phyloP scores from a whole-genome alignment of 2,113 vertebrate genomes.

The Phocoena phocoena region DNA sequence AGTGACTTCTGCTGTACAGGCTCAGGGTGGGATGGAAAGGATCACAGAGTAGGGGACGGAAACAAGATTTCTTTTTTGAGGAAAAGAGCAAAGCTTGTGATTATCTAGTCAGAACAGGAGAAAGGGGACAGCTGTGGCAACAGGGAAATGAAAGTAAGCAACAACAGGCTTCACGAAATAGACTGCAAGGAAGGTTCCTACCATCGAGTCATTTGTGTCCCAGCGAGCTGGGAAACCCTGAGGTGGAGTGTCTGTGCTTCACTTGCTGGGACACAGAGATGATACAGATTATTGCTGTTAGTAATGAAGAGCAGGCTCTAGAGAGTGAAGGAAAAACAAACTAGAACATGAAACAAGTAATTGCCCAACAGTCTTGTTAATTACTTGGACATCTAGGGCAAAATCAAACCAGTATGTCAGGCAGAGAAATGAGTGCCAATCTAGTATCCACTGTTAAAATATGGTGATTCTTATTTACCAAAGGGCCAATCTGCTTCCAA shows the following conservation, averaged over 20 bases:
- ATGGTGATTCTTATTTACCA: not conserved
- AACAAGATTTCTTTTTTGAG: not conserved
- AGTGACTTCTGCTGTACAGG: not conserved
- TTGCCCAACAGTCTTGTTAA: not conserved
- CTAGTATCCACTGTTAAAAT: not conserved
- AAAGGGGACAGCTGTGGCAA: not conserved
- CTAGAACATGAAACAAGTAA: not conserved
- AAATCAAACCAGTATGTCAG: not conserved
- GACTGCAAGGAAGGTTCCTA: not conserved
- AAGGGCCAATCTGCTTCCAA: not conserved
- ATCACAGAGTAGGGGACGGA: not conserved
- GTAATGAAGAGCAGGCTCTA: not conserved
- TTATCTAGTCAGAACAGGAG: not conserved
- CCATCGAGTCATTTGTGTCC: not conserved
- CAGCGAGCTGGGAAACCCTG: not conserved
- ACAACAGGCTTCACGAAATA: not conserved
- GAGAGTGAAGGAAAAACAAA: not conserved
- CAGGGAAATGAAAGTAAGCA: not conserved
- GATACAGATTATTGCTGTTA: not conserved
- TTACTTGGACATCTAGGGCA: not conserved
- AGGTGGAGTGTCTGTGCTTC: not conserved
- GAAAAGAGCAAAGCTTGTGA: constrained; percentile 2
- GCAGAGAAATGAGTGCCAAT: not conserved
- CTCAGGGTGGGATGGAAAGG: not conserved
- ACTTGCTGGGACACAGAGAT: not conserved